Evolutionary conservation across 2,113 vertebrate genomes (phyloP).

Genomic region (Geococcyx californianus): DNA sequence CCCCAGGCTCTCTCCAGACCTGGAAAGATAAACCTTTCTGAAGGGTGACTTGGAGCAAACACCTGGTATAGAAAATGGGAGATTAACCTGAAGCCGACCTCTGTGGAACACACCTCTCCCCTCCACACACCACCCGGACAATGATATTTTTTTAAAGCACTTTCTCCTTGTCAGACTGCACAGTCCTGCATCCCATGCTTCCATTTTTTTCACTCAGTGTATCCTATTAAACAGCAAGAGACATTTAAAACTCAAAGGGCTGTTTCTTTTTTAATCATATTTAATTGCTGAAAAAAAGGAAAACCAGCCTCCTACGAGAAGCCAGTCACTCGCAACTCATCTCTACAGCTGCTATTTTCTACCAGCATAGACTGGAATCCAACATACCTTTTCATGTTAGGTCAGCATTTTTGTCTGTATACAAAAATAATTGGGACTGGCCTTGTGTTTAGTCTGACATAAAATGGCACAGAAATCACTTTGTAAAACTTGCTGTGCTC

Average conservation of each 20-base stretch:
- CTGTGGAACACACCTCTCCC: background rate
- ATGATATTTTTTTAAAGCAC: background rate
- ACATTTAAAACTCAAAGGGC: background rate
- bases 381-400: background rate
- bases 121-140: accelerated
- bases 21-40: background rate
- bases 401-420: background rate
- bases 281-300: background rate
- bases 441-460: background rate
- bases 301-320: background rate
- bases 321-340: background rate
- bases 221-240: background rate
- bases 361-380: background rate
- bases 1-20: background rate
- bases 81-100: background rate
- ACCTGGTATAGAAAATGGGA: background rate
- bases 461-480: background rate
- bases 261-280: background rate
- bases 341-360: background rate
- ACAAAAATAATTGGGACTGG: background rate
- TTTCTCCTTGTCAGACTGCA: too few relatives aligned
- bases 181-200: background rate
- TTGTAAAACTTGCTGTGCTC: background rate
- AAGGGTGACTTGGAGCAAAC: background rate
- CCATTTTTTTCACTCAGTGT: background rate